phyloP scores from a whole-genome alignment of 2,888 invertebrate species.

The Amphiduros pacificus region DNA sequence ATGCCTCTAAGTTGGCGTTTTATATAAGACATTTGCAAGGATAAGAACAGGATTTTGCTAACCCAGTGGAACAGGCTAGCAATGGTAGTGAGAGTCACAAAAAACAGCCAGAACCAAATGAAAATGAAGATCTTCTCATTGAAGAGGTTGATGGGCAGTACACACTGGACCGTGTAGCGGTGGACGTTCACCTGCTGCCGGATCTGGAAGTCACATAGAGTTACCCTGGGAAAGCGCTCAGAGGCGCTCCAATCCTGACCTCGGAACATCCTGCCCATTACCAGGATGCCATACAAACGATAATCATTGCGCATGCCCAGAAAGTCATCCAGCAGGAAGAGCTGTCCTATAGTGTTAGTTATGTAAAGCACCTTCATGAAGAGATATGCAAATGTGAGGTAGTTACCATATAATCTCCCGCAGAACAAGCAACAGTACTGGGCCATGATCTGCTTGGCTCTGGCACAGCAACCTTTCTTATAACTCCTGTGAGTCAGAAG shows the following conservation, averaged over 20 bases:
- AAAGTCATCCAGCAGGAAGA: constrained; percentile 62
- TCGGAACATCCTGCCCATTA: constrained; percentile 54
- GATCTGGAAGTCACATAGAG: constrained; percentile 55
- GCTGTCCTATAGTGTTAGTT: constrained; percentile 60
- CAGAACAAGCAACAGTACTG: constrained; percentile 55
- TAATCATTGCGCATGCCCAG: constrained; percentile 45
- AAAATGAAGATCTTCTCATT: constrained; percentile 58
- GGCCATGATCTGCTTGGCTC: constrained; percentile 34
- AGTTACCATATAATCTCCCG: constrained; percentile 59
- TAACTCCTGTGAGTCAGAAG: constrained; percentile 10
- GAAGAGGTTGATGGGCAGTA: constrained; percentile 38
- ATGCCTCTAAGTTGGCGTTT: constrained; percentile 21
- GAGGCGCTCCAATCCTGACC: constrained; percentile 55
- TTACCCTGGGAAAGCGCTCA: constrained; percentile 55
- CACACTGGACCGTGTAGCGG: constrained; percentile 58
- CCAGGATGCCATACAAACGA: constrained; percentile 60
- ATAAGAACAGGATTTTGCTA: constrained; percentile 9
- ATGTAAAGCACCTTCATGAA: constrained; percentile 58
- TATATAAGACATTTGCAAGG: constrained; percentile 20
- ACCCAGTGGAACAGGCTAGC: constrained; percentile 21
- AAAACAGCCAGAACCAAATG: constrained; percentile 63
- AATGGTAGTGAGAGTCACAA: constrained; percentile 29
- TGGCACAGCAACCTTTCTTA: constrained; percentile 7
- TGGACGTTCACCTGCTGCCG: constrained; percentile 51
- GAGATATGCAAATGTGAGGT: constrained; percentile 60